Evolutionary conservation across 2,797 vertebrate species (phyloP).

Genomic region (Neoniphon sammara): DNA sequence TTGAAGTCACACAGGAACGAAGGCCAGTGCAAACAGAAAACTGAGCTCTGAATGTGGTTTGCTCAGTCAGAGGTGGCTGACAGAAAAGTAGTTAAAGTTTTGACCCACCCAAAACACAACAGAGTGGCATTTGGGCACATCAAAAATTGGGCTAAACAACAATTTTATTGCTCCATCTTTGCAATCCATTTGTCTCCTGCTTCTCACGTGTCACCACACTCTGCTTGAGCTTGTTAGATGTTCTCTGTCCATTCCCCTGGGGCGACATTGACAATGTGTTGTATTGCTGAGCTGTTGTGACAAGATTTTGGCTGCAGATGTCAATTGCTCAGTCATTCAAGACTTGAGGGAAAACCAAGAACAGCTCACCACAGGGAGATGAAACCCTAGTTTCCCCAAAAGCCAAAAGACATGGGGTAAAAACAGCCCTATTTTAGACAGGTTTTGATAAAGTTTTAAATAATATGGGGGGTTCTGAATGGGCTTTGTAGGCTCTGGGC

Average conservation of each 20-base stretch:
- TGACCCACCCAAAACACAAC: not conserved
- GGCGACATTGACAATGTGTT: conserved; percentile 44
- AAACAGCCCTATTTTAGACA: not conserved
- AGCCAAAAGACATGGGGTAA: not conserved
- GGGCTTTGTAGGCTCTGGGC: not conserved
- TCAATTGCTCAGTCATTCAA: conserved; percentile 19
- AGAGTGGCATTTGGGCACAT: conserved; percentile 1
- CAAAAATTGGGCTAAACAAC: not conserved
- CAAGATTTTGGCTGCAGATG: conserved; percentile 40
- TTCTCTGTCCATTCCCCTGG: conserved; percentile 33
- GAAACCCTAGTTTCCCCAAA: not conserved
- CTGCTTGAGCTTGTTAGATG: conserved; percentile 13
- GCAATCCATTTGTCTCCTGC: conserved; percentile 17
- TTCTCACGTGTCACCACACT: conserved; percentile 59
- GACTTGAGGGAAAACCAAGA: not conserved
- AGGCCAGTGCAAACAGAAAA: no score
- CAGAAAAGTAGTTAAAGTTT: no score
- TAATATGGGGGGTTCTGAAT: not conserved
- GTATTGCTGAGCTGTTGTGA: conserved; percentile 9
- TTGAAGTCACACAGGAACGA: no score
- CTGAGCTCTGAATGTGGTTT: no score
- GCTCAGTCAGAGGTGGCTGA: no score
- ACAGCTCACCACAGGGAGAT: not conserved
- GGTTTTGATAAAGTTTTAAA: not conserved
- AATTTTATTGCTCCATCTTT: conserved; percentile 48